A percentile compares a stretch with the other conserved stretches of the same genome.
Evolutionary conservation across 2,797 vertebrate species (phyloP).

Genomic region (Muraenolepis orangiensis): DNA sequence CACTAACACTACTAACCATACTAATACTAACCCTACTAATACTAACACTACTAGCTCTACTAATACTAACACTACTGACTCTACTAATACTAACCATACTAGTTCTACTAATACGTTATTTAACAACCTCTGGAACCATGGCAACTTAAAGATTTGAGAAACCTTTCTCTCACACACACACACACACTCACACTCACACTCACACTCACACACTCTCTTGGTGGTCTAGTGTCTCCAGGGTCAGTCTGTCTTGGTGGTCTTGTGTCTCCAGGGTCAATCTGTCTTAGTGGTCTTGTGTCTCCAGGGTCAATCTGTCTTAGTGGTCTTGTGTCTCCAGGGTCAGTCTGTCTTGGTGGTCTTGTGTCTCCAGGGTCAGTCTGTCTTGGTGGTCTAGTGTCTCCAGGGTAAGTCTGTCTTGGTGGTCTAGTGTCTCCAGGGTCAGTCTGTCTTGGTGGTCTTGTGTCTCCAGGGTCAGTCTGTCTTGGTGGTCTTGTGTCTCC

Average conservation of each 20-base stretch:
- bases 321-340: conserved; percentile 28
- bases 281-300: conserved; percentile 84
- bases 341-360: conserved; percentile 85
- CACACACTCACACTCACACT: not conserved
- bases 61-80: too few species aligned
- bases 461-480: conserved; percentile 72
- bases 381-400: not conserved
- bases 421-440: conserved; percentile 90
- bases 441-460: conserved; percentile 39
- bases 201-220: conserved; percentile 61
- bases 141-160: not conserved
- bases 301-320: conserved; percentile 81
- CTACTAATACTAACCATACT: too few species aligned
- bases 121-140: not conserved
- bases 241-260: conserved; percentile 55
- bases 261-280: conserved; percentile 68
- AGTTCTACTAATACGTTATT: conserved; percentile 22
- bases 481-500: conserved; percentile 88
- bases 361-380: conserved; percentile 87
- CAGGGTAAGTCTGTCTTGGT: conserved; percentile 81
- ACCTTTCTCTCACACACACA: not conserved
- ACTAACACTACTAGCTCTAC: too few species aligned
- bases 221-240: conserved; percentile 89
- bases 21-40: too few species aligned
- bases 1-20: not conserved